These are phyloP conservation scores for Chydorus sphaericus DNA, from an alignment of 2,888 invertebrate genomes.

Conservation along the genomic window DNA sequence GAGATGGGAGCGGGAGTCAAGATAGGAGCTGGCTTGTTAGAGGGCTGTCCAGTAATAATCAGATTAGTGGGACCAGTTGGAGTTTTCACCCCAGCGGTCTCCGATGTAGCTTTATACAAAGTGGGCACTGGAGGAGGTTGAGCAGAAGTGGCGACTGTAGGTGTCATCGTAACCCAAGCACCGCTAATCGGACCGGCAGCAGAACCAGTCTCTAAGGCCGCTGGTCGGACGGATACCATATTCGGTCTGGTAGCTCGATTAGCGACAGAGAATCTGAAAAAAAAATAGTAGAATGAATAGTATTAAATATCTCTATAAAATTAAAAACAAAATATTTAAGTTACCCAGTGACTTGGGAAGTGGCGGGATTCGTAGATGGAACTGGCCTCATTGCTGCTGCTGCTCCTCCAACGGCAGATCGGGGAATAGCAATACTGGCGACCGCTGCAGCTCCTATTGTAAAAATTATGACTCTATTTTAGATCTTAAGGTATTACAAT, in stretches of 20 bases:
- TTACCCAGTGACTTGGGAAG: conserved; percentile 1
- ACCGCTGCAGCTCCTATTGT: conserved; percentile 50
- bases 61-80: background rate
- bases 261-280: background rate
- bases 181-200: background rate
- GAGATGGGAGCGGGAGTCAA: background rate
- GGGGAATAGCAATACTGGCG: conserved; percentile 54
- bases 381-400: background rate
- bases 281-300: background rate
- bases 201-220: background rate
- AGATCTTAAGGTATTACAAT: background rate
- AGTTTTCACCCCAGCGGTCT: background rate
- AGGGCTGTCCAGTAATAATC: background rate
- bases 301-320: background rate
- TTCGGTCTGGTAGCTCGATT: background rate
- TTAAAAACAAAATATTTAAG: background rate
- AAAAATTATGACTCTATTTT: background rate
- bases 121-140: conserved; percentile 1
- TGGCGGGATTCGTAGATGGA: background rate
- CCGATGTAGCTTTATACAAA: background rate
- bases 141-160: background rate
- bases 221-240: background rate
- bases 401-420: conserved; percentile 37
- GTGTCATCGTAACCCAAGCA: background rate
- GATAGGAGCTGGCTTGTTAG: background rate